A percentile compares a stretch with the other conserved stretches of the same genome.
Evolutionary conservation across 2,888 invertebrate genomes (phyloP).

Genomic region (Autographa gamma): DNA sequence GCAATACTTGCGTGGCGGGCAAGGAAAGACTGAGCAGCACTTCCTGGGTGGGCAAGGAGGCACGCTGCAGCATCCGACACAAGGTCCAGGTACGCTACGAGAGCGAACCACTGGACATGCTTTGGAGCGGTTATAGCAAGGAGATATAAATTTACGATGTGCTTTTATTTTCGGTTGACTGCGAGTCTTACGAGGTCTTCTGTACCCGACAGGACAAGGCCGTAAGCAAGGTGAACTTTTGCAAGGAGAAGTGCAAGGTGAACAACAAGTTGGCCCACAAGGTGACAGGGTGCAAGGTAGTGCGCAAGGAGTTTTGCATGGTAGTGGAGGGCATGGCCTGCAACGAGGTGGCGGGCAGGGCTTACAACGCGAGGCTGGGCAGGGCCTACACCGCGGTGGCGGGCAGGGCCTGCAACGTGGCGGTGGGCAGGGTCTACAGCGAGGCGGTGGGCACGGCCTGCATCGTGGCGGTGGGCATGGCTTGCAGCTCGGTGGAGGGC

Average conservation of each 20-base stretch:
- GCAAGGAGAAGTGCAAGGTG: conserved; percentile 59
- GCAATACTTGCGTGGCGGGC: conserved; percentile 67
- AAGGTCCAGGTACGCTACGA: conserved; percentile 74
- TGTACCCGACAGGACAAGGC: conserved; percentile 76
- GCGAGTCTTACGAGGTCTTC: conserved; percentile 65
- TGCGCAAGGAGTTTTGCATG: conserved; percentile 30
- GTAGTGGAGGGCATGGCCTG: conserved; percentile 37
- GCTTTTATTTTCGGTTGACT: conserved; percentile 75
- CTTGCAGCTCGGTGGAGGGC: conserved; percentile 20
- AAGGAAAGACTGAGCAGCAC: conserved; percentile 64
- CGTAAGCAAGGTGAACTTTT: conserved; percentile 75
- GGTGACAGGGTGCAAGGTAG: conserved; percentile 29
- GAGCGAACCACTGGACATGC: conserved; percentile 75
- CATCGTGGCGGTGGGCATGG: not conserved
- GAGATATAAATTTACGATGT: conserved; percentile 74
- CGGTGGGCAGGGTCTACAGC: conserved; percentile 10
- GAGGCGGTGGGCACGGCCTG: not conserved
- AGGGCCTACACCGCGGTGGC: conserved; percentile 1
- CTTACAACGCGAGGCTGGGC: conserved; percentile 1
- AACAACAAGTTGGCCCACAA: conserved; percentile 34
- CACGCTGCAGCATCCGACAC: conserved; percentile 61
- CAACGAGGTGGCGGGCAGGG: conserved; percentile 45
- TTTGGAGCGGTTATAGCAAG: conserved; percentile 76
- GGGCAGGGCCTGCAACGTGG: conserved; percentile 8
- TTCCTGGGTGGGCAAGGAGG: conserved; percentile 65